phyloP scores from a whole-genome alignment of 2,888 invertebrate species.

The Drosophila subsilvestris region DNA sequence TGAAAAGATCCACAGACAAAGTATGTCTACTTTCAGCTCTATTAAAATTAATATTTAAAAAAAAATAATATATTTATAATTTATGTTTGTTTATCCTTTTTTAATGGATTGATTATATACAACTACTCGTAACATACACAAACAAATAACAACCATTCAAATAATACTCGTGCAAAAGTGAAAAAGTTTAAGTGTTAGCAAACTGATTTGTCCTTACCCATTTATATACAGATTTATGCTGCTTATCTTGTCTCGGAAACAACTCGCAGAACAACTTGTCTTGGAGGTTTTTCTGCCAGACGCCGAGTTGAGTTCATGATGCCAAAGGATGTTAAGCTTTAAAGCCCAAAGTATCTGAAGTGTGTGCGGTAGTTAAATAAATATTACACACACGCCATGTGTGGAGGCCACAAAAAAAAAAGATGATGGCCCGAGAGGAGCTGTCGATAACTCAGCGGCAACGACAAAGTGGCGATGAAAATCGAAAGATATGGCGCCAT shows the following conservation, averaged over 20 bases:
- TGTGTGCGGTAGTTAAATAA: slow-evolving; percentile 51
- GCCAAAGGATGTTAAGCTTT: slow-evolving; percentile 25
- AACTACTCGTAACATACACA: no score
- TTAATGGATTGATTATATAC: no score
- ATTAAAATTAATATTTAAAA: not conserved
- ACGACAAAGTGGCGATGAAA: slow-evolving; percentile 60
- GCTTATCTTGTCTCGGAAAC: not conserved
- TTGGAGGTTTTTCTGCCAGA: not conserved
- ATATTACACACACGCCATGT: slow-evolving; percentile 66
- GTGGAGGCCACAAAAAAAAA: slow-evolving; percentile 14
- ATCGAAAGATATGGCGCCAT: slow-evolving; percentile 55
- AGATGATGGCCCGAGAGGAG: slow-evolving; percentile 33
- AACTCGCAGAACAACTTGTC: not conserved
- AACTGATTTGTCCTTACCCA: not conserved
- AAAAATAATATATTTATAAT: not conserved
- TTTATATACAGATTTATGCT: not conserved
- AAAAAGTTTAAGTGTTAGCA: not conserved
- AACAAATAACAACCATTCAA: no score
- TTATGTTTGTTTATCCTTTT: not conserved
- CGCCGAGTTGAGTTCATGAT: not conserved
- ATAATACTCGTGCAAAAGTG: not conserved
- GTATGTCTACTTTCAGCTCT: no score
- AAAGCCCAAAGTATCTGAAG: slow-evolving; percentile 19
- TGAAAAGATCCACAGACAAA: no score
- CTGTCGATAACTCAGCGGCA: slow-evolving; percentile 29